Conservation (phyloP, 2,113 vertebrate species). For the Neofelis nebulosa region DNA sequence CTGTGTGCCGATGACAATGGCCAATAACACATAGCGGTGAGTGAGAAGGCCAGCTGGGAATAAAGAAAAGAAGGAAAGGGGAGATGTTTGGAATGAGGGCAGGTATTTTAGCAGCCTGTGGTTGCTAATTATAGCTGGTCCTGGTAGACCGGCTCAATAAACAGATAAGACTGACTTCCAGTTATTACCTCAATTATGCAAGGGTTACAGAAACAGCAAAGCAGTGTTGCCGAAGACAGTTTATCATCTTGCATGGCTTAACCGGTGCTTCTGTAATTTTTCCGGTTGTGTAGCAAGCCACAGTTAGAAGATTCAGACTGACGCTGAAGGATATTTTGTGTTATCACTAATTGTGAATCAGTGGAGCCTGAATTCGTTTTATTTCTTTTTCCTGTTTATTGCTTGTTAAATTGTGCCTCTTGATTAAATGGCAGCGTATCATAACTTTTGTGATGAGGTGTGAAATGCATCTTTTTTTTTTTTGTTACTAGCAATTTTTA, state of each 20-base stretch:
- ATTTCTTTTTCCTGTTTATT: not conserved
- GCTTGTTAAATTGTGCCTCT: not conserved
- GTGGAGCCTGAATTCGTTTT: not conserved
- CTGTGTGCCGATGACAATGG: fast-evolving
- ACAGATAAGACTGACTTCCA: not conserved
- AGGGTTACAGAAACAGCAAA: not conserved
- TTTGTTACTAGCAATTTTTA: not conserved
- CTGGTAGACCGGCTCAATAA: not conserved
- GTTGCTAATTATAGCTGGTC: not conserved
- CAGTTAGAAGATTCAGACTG: not conserved
- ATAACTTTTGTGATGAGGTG: slow-evolving; percentile 25
- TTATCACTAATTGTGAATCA: slow-evolving; percentile 16
- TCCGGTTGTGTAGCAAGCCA: not conserved
- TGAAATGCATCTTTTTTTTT: not conserved
- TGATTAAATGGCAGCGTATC: not conserved
- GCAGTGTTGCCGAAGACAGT: not conserved
- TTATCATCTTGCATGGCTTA: not conserved
- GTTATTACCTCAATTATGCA: not conserved
- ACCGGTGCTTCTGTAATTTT: not conserved
- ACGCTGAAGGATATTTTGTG: not conserved
- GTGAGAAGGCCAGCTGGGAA: not conserved
- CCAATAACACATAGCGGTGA: not conserved
- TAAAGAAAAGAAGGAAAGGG: not conserved
- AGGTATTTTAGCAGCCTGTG: not conserved
- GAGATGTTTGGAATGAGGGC: not conserved